Conservation (phyloP, 2,797 vertebrate genomes). For the Cirrhinus molitorella region DNA sequence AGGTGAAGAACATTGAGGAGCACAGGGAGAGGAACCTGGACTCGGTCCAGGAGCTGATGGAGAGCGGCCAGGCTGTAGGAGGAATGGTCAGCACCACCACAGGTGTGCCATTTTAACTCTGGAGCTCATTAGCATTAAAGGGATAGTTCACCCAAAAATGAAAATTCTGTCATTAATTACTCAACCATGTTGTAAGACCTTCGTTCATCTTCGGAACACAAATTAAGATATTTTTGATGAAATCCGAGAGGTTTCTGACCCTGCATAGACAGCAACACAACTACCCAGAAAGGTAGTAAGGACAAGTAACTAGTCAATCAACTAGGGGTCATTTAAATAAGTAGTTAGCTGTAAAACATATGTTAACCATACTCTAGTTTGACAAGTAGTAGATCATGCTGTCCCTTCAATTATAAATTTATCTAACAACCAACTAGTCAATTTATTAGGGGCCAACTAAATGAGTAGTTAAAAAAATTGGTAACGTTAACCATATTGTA, state of each 20-base stretch:
- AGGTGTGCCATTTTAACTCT: slow-evolving; percentile 77
- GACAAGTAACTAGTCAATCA: too few species aligned
- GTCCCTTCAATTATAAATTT: not conserved
- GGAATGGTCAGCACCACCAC: slow-evolving; percentile 99
- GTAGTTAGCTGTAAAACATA: not conserved
- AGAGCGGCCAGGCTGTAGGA: slow-evolving; percentile 96
- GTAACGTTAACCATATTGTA: too few species aligned
- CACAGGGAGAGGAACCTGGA: slow-evolving; percentile 94
- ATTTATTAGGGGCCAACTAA: not conserved
- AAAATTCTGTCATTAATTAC: too few species aligned
- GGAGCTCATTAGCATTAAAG: not conserved
- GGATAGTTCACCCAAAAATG: too few species aligned
- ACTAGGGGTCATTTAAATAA: not conserved
- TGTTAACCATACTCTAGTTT: not conserved
- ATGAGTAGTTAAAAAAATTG: too few species aligned
- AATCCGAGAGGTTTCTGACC: too few species aligned
- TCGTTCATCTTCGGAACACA: too few species aligned
- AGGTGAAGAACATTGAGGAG: slow-evolving; percentile 99
- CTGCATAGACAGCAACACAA: too few species aligned
- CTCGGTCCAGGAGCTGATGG: slow-evolving; percentile 97
- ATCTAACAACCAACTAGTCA: not conserved
- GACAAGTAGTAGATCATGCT: not conserved
- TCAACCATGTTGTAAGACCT: too few species aligned
- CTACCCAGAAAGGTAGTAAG: too few species aligned
- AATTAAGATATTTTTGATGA: too few species aligned